A percentile compares a stretch with the other conserved stretches of the same genome.
Evolutionary conservation across 1,140 invertebrate species (phyloP).

Genomic region (Teleopsis dalmanni): DNA sequence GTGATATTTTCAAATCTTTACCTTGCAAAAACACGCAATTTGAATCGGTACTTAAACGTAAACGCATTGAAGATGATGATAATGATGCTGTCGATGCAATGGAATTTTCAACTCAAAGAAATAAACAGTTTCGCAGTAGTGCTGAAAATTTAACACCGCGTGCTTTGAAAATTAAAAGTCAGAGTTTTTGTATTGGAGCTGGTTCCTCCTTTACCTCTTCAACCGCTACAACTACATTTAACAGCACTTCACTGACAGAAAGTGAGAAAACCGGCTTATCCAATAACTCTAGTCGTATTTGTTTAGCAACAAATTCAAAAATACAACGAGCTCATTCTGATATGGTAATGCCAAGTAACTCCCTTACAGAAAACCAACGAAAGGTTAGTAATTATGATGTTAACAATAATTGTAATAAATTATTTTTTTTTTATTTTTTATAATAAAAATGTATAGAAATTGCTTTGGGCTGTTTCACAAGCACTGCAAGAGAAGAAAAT

Average conservation of each 20-base stretch:
- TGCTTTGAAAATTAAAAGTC: constrained; percentile 40
- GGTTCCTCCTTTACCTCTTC: constrained; percentile 27
- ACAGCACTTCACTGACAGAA: constrained; percentile 2
- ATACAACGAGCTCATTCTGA: constrained; percentile 32
- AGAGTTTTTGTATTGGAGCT: constrained; percentile 42
- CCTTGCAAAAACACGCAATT: constrained; percentile 22
- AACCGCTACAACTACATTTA: constrained; percentile 13
- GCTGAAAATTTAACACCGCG: constrained; percentile 29
- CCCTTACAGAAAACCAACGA: constrained; percentile 36
- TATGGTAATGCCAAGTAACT: constrained; percentile 23
- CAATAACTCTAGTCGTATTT: too few species aligned
- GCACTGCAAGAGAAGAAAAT: constrained; percentile 53
- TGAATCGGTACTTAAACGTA: constrained; percentile 31
- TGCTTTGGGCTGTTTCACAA: constrained; percentile 58
- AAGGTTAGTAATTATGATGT: constrained; percentile 20
- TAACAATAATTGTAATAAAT: neutral
- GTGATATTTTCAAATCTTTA: constrained; percentile 2
- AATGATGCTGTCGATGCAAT: constrained; percentile 25
- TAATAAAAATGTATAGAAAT: constrained; percentile 53
- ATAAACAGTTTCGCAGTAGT: constrained; percentile 26
- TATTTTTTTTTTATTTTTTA: neutral
- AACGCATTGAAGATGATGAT: constrained; percentile 28
- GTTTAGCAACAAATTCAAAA: too few species aligned
- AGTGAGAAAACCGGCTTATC: too few species aligned
- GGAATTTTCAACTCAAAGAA: constrained; percentile 32